A percentile compares a stretch with the other conserved stretches of the same genome.
phyloP scores from a whole-genome alignment of 2,888 invertebrate genomes.

The Phasia obesa region DNA sequence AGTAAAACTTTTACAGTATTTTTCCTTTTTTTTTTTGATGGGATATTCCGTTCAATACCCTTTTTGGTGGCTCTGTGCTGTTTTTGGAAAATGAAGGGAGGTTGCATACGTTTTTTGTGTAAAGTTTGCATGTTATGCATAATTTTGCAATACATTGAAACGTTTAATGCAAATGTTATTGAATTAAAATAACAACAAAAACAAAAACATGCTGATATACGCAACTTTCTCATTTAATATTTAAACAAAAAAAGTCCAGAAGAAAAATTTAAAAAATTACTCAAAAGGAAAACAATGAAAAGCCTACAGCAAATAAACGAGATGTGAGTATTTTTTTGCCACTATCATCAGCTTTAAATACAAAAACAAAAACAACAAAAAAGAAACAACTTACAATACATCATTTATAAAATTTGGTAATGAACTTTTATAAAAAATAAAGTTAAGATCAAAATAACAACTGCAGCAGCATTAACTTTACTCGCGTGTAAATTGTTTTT shows the following conservation, averaged over 20 bases:
- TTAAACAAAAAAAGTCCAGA: conserved; percentile 8
- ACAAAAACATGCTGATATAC: conserved; percentile 63
- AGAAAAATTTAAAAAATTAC: conserved; percentile 5
- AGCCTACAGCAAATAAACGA: conserved; percentile 49
- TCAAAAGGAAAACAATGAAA: conserved; percentile 58
- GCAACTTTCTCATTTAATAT: conserved; percentile 70
- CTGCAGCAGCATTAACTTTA: conserved; percentile 21
- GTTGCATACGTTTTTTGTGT: background rate
- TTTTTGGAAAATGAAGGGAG: conserved; percentile 9
- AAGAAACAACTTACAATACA: conserved; percentile 9
- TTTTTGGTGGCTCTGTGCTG: background rate
- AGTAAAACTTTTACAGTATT: conserved; percentile 25
- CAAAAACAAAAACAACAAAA: background rate
- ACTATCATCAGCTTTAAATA: background rate
- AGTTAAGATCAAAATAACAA: conserved; percentile 49
- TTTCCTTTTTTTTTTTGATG: conserved; percentile 29
- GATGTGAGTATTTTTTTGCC: conserved; percentile 6
- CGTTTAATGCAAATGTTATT: conserved; percentile 51
- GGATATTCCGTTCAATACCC: background rate
- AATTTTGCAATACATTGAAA: background rate
- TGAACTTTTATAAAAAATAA: conserved; percentile 64
- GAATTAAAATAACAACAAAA: conserved; percentile 62
- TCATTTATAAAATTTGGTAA: conserved; percentile 55
- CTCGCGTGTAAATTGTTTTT: conserved; percentile 50
- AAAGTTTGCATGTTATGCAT: conserved; percentile 6